Evolutionary conservation across 1,140 invertebrate species (phyloP).

Genomic region (Drosophila kurseongensis): DNA sequence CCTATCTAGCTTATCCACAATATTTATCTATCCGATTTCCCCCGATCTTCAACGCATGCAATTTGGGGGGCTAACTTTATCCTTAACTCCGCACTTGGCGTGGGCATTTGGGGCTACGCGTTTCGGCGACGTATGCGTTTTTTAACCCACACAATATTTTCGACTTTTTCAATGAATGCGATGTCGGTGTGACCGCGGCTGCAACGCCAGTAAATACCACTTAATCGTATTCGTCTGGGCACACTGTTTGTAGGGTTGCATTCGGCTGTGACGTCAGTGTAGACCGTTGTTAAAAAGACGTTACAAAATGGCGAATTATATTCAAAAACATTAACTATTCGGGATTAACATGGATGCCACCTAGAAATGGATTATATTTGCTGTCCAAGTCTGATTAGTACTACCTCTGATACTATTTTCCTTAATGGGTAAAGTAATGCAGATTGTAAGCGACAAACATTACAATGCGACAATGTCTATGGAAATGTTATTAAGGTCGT

Average conservation of each 20-base stretch:
- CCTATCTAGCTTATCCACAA: conserved; percentile 7
- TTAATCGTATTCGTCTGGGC: background rate
- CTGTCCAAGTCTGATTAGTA: too few relatives aligned
- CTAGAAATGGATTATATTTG: too few relatives aligned
- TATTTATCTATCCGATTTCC: conserved; percentile 42
- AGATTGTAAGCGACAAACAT: too few relatives aligned
- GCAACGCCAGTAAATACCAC: conserved; percentile 9
- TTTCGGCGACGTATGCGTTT: conserved; percentile 56
- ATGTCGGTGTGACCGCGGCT: conserved; percentile 1
- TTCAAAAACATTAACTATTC: too few relatives aligned
- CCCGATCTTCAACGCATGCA: conserved; percentile 49
- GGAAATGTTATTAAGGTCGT: too few relatives aligned
- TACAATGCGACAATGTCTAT: too few relatives aligned
- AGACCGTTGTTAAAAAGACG: background rate
- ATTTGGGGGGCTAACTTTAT: conserved; percentile 25
- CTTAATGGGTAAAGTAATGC: too few relatives aligned
- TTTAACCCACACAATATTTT: conserved; percentile 69
- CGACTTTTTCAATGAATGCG: conserved; percentile 72
- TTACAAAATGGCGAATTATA: background rate
- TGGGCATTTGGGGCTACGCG: conserved; percentile 17
- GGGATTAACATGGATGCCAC: too few relatives aligned
- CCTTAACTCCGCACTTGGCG: conserved; percentile 10
- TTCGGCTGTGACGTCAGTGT: background rate
- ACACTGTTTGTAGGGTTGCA: background rate
- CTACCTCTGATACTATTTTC: too few relatives aligned